Conservation (phyloP, 2,888 invertebrate genomes). For the Deilephila elpenor region DNA sequence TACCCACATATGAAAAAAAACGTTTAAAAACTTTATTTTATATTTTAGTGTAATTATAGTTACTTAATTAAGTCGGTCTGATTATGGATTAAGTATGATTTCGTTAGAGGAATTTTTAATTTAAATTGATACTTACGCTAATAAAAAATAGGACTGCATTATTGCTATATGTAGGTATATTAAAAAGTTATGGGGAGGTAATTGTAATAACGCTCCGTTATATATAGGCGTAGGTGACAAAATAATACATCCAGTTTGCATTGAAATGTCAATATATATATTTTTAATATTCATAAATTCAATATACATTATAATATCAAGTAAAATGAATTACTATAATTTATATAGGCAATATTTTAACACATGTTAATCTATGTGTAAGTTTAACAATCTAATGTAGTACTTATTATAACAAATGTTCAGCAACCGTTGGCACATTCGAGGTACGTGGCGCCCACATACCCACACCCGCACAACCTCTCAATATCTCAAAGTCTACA, state of each 20-base stretch:
- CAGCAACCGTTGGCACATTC: slow-evolving; percentile 49
- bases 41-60: too few relatives aligned
- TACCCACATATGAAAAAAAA: too few relatives aligned
- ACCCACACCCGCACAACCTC: slow-evolving; percentile 39
- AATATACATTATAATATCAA: slow-evolving; percentile 85
- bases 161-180: too few relatives aligned
- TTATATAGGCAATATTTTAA: slow-evolving; percentile 85
- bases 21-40: too few relatives aligned
- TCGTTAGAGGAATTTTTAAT: too few relatives aligned
- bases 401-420: slow-evolving; percentile 76
- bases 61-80: too few relatives aligned
- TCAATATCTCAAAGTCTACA: slow-evolving; percentile 54
- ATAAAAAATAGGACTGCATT: too few relatives aligned
- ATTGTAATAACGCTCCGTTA: too few relatives aligned
- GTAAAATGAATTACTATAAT: slow-evolving; percentile 85
- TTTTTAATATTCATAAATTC: slow-evolving; percentile 85
- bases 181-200: too few relatives aligned
- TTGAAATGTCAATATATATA: slow-evolving; percentile 84
- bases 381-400: slow-evolving; percentile 82
- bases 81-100: too few relatives aligned
- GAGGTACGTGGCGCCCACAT: slow-evolving; percentile 42
- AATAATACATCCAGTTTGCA: slow-evolving; percentile 51
- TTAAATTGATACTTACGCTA: too few relatives aligned
- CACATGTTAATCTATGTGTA: slow-evolving; percentile 84
- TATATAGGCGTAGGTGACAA: not conserved